Evolutionary conservation across 1,140 invertebrate genomes (phyloP).

Genomic region (Drosophila pectinifera): DNA sequence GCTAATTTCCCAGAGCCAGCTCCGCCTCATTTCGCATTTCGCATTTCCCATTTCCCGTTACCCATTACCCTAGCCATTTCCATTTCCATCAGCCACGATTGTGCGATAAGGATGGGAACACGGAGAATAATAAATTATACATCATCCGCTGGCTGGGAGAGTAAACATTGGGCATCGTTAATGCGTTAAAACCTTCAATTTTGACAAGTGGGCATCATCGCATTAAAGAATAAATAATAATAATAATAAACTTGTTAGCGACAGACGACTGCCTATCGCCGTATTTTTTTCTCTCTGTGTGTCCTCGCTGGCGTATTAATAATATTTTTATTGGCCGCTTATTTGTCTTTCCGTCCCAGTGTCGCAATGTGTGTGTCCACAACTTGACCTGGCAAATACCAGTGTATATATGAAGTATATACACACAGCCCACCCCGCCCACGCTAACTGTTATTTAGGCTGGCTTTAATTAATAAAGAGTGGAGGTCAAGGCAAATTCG

Average conservation of each 20-base stretch:
- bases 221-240: conserved; percentile 8
- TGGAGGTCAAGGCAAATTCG: background rate
- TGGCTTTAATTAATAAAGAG: conserved; percentile 61
- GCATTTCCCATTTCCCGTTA: conserved; percentile 1
- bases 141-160: conserved; percentile 7
- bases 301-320: conserved; percentile 67
- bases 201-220: conserved; percentile 33
- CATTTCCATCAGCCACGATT: conserved; percentile 30
- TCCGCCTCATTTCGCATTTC: conserved; percentile 14
- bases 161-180: conserved; percentile 7
- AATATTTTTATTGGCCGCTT: conserved; percentile 80
- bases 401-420: conserved; percentile 19
- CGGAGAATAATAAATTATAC: conserved; percentile 27
- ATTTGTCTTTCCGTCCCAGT: conserved; percentile 57
- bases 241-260: conserved; percentile 5
- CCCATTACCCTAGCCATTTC: conserved; percentile 29
- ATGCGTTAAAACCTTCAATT: conserved; percentile 20
- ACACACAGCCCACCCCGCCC: background rate
- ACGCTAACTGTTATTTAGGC: conserved; percentile 7
- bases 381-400: conserved; percentile 40
- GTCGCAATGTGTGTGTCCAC: conserved; percentile 13
- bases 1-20: conserved; percentile 44
- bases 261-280: too few species aligned
- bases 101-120: conserved; percentile 27
- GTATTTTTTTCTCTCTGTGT: conserved; percentile 23